A percentile compares a stretch with the other conserved stretches of the same genome.
These are phyloP conservation scores for Chelon labrosus DNA, from an alignment of 2,797 vertebrate genomes.

Conservation along the genomic window DNA sequence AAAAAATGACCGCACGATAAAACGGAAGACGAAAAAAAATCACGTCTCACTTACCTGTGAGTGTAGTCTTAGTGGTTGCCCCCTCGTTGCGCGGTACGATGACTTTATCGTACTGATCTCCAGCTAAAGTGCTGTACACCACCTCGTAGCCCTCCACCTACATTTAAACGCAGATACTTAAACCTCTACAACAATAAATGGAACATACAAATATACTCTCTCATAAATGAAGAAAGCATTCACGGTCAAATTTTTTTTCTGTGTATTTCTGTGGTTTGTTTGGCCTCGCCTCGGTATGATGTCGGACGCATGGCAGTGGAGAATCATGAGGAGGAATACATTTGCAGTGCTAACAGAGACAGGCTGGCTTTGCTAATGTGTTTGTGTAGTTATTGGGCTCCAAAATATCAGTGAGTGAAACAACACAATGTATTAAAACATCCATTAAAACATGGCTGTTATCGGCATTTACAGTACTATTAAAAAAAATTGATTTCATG, in stretches of 20 bases:
- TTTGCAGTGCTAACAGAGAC: slow-evolving; percentile 35
- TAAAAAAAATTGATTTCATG: background rate
- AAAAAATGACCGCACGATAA: background rate
- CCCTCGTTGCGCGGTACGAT: slow-evolving; percentile 87
- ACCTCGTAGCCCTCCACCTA: slow-evolving; percentile 91
- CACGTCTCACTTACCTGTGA: slow-evolving; percentile 84
- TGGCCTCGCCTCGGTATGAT: slow-evolving; percentile 12
- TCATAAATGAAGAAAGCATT: background rate
- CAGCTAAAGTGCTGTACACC: slow-evolving; percentile 96
- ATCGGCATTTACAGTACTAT: slow-evolving; percentile 12
- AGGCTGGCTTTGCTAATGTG: slow-evolving; percentile 18
- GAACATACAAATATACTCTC: background rate
- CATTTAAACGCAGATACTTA: slow-evolving; percentile 25
- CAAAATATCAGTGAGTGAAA: slow-evolving; percentile 29
- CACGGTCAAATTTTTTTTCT: background rate
- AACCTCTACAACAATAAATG: slow-evolving; percentile 8
- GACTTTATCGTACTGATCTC: slow-evolving; percentile 95
- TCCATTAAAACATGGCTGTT: slow-evolving; percentile 24
- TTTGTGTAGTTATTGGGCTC: slow-evolving; percentile 20
- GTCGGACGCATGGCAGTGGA: slow-evolving; percentile 35
- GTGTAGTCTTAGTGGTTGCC: slow-evolving; percentile 87
- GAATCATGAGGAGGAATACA: slow-evolving; percentile 43
- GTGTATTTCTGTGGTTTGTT: slow-evolving; percentile 1
- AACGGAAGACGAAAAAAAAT: background rate
- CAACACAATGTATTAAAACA: slow-evolving; percentile 21